phyloP scores from a whole-genome alignment of 2,888 invertebrate genomes.

The Hoplodrina ambigua region DNA sequence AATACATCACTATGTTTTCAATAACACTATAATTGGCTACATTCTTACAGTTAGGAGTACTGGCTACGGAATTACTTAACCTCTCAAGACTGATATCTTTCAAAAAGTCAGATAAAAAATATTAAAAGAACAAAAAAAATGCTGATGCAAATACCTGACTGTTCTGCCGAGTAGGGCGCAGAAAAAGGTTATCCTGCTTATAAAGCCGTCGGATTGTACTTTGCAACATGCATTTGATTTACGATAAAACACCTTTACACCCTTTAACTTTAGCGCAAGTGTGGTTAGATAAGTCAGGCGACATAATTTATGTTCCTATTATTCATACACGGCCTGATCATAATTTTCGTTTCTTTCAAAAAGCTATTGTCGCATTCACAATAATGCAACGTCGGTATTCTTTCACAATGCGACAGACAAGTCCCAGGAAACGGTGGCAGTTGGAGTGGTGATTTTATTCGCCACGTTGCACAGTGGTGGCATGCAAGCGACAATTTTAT shows the following conservation, averaged over 20 bases:
- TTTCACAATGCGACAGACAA: constrained; percentile 70
- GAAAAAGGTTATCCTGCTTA: constrained; percentile 35
- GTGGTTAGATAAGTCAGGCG: constrained; percentile 11
- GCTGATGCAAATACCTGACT: constrained; percentile 17
- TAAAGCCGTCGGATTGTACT: constrained; percentile 37
- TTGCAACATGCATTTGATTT: constrained; percentile 41
- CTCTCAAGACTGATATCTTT: not conserved
- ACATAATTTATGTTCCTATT: constrained; percentile 18
- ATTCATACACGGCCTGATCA: constrained; percentile 28
- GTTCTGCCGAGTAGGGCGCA: not conserved
- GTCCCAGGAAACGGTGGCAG: constrained; percentile 72
- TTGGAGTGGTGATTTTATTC: constrained; percentile 67
- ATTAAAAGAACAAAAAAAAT: not conserved
- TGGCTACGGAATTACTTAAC: too few species aligned
- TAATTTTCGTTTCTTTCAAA: constrained; percentile 44
- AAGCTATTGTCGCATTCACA: constrained; percentile 62
- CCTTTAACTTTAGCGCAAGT: constrained; percentile 33
- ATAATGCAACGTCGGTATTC: constrained; percentile 66
- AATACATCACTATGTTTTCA: not conserved
- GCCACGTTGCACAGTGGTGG: constrained; percentile 67
- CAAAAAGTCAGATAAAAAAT: not conserved
- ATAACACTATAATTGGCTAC: not conserved
- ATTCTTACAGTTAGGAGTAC: not conserved
- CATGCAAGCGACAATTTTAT: constrained; percentile 82
- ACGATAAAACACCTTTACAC: constrained; percentile 36